Evolutionary conservation across 35 echinoderm and acorn worm species (phyloP).

Genomic region (Ptychodera flava): DNA sequence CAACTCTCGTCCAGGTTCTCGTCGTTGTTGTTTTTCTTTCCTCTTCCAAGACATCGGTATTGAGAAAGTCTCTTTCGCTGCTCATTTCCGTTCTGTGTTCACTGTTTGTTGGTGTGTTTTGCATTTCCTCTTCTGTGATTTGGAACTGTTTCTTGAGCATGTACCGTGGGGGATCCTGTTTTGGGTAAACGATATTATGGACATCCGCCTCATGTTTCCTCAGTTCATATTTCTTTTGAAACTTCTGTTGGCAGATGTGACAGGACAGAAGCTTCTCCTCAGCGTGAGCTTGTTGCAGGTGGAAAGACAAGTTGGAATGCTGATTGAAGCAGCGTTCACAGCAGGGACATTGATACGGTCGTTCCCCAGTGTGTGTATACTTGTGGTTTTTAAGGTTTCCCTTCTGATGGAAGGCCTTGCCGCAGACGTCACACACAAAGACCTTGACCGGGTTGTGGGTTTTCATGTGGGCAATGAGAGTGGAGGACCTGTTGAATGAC

Average conservation of each 20-base stretch:
- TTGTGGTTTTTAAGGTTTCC: constrained; percentile 98
- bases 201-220: constrained; percentile 86
- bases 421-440: constrained; percentile 89
- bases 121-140: neutral
- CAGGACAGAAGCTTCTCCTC: constrained; percentile 96
- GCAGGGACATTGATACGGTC: constrained; percentile 80
- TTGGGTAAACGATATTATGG: constrained; percentile 26
- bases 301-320: constrained; percentile 91
- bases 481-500: constrained; percentile 93
- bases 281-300: constrained; percentile 85
- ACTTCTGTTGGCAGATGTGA: constrained; percentile 70
- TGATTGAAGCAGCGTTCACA: constrained; percentile 95
- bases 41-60: neutral
- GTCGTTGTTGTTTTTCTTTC: neutral
- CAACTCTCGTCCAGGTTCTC: neutral
- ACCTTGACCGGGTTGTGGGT: constrained; percentile 92
- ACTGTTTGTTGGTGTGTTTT: neutral
- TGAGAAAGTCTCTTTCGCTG: neutral
- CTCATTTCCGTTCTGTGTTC: neutral
- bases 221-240: constrained; percentile 94
- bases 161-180: neutral
- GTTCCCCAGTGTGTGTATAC: constrained; percentile 81
- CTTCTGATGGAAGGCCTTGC: constrained; percentile 98
- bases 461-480: constrained; percentile 85
- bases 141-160: too few species aligned